Conservation (phyloP, 2,113 vertebrate species). For the Oryzias javanicus region DNA sequence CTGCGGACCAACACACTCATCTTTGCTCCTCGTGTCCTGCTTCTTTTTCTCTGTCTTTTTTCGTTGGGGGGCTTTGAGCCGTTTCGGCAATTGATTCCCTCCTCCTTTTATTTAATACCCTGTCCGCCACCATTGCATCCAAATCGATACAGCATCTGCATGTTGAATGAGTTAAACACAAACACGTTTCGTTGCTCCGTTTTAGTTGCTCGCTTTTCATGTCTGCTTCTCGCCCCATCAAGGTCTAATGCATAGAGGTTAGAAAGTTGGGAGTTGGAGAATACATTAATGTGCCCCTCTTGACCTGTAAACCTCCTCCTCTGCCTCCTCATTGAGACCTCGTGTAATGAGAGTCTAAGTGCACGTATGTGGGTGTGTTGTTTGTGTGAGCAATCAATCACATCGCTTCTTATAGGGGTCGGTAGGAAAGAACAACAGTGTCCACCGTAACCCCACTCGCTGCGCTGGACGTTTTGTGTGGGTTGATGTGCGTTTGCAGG, state of each 20-base stretch:
- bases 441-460: conserved; percentile 18
- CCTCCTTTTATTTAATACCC: conserved; percentile 69
- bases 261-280: conserved; percentile 65
- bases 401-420: conserved; percentile 44
- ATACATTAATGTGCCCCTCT: conserved; percentile 54
- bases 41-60: conserved; percentile 26
- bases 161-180: conserved; percentile 64
- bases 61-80: conserved; percentile 29
- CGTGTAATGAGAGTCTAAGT: conserved; percentile 58
- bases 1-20: conserved; percentile 28
- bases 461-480: conserved; percentile 1
- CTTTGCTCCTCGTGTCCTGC: background rate
- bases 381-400: conserved; percentile 49
- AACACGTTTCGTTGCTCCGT: conserved; percentile 3
- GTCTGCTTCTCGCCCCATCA: conserved; percentile 12
- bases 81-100: conserved; percentile 62
- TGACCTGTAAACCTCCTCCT: conserved; percentile 13
- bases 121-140: conserved; percentile 35
- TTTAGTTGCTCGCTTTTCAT: conserved; percentile 25
- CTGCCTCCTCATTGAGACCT: conserved; percentile 14
- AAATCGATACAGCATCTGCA: conserved; percentile 62
- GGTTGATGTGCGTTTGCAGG: conserved; percentile 8
- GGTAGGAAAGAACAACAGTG: conserved; percentile 25
- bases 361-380: conserved; percentile 23
- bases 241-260: conserved; percentile 60